Evolutionary conservation across 2,797 vertebrate species (phyloP), one percentile per base, ranked within the genome.

Genomic region (Thunnus albacares): DNA sequence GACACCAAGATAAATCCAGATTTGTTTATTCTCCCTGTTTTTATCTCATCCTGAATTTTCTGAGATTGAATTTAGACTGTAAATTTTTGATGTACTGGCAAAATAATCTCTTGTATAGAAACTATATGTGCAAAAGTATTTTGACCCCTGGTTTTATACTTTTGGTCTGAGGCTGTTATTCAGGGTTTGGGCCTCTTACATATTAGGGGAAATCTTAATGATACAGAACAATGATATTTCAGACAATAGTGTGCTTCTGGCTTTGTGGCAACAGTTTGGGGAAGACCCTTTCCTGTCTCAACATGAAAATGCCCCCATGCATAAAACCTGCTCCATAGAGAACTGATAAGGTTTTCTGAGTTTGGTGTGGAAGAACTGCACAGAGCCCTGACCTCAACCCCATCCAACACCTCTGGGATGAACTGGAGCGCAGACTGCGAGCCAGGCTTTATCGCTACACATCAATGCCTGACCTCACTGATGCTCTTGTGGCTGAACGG

Each of bases 321-420:
- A 47, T 43, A 43, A 51, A 51, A 51, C 17, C 17, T 51, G 58
- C 4, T 38, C 58, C 12, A 38, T 13, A 22, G 10, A 18, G 59
- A 22, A 41, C 41, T 41, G 12, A 7, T 41, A 52, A 2, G 7
- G 20, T 67, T 35, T 67, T 38, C 22, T 24, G 5, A 45, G 6
- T 43, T 57, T 57, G 53, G 13, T 17, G 30, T 2, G 17, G 38
- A 49, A 30, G 45, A 64, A 64, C 24, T 30, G 17, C 38, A 17
- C 3, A 18, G 51, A 61, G 33, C 11, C 1, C 49, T 61, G 49
- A 33, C 35, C 56, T 70, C 35, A 20, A 62, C 51, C 9, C 20
- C 35, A 30, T 76, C 59, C 30, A 53, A 45, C 41, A 66, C 41
- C 55, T 79, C 41, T 30, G 22, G 20, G 28, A 60, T 49, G 11